Base-by-base conservation (phyloP, 1,140 invertebrate genomes). In the Drosophila pseudoobscura region DNA sequence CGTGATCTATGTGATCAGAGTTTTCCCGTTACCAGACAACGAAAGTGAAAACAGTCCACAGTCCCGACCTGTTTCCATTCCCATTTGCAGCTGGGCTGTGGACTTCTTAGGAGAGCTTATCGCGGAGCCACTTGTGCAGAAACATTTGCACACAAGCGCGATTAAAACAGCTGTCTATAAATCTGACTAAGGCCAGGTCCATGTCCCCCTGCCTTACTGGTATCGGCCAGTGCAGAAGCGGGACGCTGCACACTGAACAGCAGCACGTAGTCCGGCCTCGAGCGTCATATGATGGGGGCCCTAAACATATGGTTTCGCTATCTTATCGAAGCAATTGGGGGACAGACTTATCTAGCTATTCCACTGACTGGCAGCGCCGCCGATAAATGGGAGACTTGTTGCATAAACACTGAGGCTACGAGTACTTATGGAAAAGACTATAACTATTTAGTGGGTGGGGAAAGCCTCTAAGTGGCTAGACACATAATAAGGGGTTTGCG, bases 41-140 rank as follows among this genome's bases (percentile, higher is more conserved):
- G 64, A 87, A 85, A 87, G 77, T 87, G 77, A 84, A 77, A 77
- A 62, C 50, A 52, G 35, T 50, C 41, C 24, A 20, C 20, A 20
- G 20, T 20, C 20, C 24, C 39, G 43, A 53, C 52, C 62, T n/a
- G 44, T 68, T 80, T 13, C 35, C 29, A 47, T 60, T 73, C 63
- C 22, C 41, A 43, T 57, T 73, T 29, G 2, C 64, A 51, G 46
- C 46, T 43, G 41, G 39, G 24, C 9, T 13, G 39, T 2, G 50
- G 2, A 29, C 26, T 49, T 50, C 55, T 68, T 64, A n/a, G 11
- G 6, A 41, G 20, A 11, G 15, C 9, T 13, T 44, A 35, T 11
- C 35, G 35, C 54, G 20, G 6, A 26, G n/a, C 54, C 35, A 45
- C 41, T 35, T 46, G 68, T 20, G 20, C 45, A 61, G 35, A 49